Evolutionary conservation across 2,113 vertebrate genomes (phyloP), one percentile per base, ranked within the genome.

Genomic region (Antechinus flavipes): DNA sequence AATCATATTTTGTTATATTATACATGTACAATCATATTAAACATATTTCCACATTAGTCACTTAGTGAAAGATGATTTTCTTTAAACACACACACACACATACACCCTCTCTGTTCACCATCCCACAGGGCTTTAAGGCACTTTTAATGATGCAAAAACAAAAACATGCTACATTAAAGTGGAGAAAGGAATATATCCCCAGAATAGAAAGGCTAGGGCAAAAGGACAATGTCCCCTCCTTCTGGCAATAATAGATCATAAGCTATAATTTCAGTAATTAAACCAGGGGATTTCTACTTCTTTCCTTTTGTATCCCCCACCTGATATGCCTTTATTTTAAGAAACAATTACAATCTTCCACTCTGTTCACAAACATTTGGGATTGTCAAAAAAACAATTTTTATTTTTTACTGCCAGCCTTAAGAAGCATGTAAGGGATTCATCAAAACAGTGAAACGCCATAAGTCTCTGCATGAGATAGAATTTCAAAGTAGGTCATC

Each of bases 401-500:
- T 93, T 16, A 35, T 68, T 68, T 76, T 76, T 93, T 89, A 61
- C 90, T 90, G 95, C 91, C 90, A 91, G 95, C 91, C 91, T 42
- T 47, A 92, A 52, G 50, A 90, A 95, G 68, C 91, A 94, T 94
- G 92, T 89, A 90, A 96, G 92, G 35, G 14, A 95, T 55, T 27
- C 54, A 42, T 89, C 55, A 90, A 49, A 93, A 94, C 84, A 55
- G 61, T 55, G 58, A 91, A 91, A 91, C 94, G 95, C 96, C 93
- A 96, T 94, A 95, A 55, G 56, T 94, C 97, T 97, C 94, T 97
- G 96, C 93, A 96, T 91, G 84, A 96, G 98, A 98, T 98, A 96
- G 96, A 95, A 97, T 98, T 98, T 98, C 98, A 97, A 95, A 76
- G 92, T 92, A 97, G 98, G 98, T 99, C 97, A 42, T 98, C 96